A percentile compares a stretch with the other conserved stretches of the same genome.
Evolutionary conservation across 2,888 invertebrate species (phyloP).

Genomic region (Eristalis pertinax): DNA sequence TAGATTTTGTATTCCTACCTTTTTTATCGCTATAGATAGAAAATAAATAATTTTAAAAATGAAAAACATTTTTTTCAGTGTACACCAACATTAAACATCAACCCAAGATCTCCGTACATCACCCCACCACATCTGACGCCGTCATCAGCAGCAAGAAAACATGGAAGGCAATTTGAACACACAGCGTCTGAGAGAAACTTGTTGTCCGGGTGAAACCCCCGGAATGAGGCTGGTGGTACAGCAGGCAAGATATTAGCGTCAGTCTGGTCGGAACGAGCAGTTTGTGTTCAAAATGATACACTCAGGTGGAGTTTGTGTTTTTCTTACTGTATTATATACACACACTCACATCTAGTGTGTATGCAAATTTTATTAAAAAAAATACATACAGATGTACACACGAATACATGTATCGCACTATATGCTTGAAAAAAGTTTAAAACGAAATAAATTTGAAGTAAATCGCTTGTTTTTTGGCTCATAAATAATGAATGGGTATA

Average conservation of each 20-base stretch:
- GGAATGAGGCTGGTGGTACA: constrained; percentile 27
- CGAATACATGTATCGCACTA: not conserved
- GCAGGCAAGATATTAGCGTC: constrained; percentile 50
- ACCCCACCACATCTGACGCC: constrained; percentile 3
- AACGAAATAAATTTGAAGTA: constrained; percentile 53
- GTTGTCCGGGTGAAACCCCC: constrained; percentile 6
- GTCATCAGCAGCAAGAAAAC: constrained; percentile 16
- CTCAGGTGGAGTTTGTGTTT: constrained; percentile 36
- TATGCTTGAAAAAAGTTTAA: constrained; percentile 26
- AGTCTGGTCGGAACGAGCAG: constrained; percentile 49
- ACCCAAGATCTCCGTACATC: constrained; percentile 6
- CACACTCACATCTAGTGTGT: not conserved
- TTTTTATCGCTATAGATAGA: not conserved
- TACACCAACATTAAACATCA: constrained; percentile 12
- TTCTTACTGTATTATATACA: not conserved
- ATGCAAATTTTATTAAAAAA: constrained; percentile 31
- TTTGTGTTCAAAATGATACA: constrained; percentile 54
- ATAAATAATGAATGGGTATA: constrained; percentile 1
- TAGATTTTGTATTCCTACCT: too few relatives aligned
- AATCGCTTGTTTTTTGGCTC: constrained; percentile 30
- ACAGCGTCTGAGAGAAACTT: constrained; percentile 42
- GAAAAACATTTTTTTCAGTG: constrained; percentile 55
- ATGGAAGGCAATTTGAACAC: constrained; percentile 50
- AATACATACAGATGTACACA: not conserved
- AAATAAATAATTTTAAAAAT: not conserved